Conservation (phyloP, 2,113 vertebrate genomes). For the Anthoscopus minutus region DNA sequence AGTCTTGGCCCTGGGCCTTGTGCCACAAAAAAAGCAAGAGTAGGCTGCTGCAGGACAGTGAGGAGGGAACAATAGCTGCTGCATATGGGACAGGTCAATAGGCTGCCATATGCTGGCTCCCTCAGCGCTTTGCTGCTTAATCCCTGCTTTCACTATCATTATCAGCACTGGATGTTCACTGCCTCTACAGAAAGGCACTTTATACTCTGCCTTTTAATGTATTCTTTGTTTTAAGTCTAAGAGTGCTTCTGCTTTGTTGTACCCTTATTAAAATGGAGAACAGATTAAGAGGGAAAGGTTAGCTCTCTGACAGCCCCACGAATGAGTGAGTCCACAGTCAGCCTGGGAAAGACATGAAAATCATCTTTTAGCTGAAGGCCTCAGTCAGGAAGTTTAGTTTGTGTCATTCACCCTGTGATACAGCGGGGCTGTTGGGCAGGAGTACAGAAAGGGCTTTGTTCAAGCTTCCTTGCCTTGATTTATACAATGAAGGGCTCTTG, state of each 20-base stretch:
- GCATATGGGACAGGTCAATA: slow-evolving; percentile 25
- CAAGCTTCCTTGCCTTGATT: slow-evolving; percentile 8
- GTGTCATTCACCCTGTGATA: not conserved
- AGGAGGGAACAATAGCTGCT: slow-evolving; percentile 5
- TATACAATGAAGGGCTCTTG: not conserved
- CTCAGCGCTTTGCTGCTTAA: slow-evolving; percentile 6
- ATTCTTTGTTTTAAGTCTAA: slow-evolving; percentile 20
- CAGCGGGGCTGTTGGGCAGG: not conserved
- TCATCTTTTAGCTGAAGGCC: slow-evolving; percentile 22
- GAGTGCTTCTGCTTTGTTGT: not conserved
- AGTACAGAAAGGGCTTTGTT: slow-evolving; percentile 45
- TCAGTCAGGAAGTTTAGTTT: slow-evolving; percentile 11
- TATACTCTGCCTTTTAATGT: not conserved
- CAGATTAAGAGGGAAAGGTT: not conserved
- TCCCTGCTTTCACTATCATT: slow-evolving; percentile 43
- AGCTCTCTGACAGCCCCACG: not conserved
- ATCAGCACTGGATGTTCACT: not conserved
- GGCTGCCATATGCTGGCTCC: slow-evolving; percentile 37
- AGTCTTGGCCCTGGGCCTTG: not conserved
- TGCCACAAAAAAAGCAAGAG: not conserved
- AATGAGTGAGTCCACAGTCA: not conserved
- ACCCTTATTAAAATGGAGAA: not conserved
- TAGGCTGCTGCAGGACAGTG: not conserved
- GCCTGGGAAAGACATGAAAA: slow-evolving; percentile 25
- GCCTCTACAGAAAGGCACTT: slow-evolving; percentile 24